These are phyloP conservation scores for Molossus molossus DNA, from an alignment of 2,797 vertebrate genomes.

Conservation along the genomic window DNA sequence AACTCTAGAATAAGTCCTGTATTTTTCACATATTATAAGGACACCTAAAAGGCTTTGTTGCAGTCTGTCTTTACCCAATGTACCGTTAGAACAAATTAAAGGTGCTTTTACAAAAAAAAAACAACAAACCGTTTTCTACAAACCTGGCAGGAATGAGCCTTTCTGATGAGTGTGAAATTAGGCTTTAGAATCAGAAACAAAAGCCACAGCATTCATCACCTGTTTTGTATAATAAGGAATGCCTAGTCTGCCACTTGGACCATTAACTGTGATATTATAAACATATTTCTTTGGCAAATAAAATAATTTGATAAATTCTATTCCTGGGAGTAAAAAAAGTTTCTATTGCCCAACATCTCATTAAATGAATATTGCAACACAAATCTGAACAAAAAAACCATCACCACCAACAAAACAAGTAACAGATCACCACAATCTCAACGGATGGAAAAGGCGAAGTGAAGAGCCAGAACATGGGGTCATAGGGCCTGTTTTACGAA, in stretches of 20 bases:
- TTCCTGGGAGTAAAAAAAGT: conserved; percentile 79
- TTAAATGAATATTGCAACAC: conserved; percentile 75
- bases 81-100: conserved; percentile 87
- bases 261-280: conserved; percentile 76
- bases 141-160: conserved; percentile 73
- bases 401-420: conserved; percentile 2
- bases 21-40: conserved; percentile 84
- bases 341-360: conserved; percentile 70
- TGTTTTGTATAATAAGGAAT: conserved; percentile 61
- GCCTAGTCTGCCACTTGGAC: conserved; percentile 74
- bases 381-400: conserved; percentile 59
- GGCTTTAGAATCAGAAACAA: conserved; percentile 79
- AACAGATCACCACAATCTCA: not conserved
- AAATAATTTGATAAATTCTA: conserved; percentile 83
- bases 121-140: conserved; percentile 71
- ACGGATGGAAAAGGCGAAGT: not conserved
- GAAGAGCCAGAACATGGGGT: conserved; percentile 1
- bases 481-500: too few species aligned
- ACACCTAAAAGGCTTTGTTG: conserved; percentile 70
- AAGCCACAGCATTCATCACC: conserved; percentile 1
- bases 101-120: conserved; percentile 81
- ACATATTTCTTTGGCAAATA: conserved; percentile 85
- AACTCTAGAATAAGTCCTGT: conserved; percentile 85
- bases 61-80: conserved; percentile 80
- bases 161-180: conserved; percentile 76